Evolutionary conservation across 2,797 vertebrate species (phyloP).

Genomic region (Acrossocheilus fasciatus): DNA sequence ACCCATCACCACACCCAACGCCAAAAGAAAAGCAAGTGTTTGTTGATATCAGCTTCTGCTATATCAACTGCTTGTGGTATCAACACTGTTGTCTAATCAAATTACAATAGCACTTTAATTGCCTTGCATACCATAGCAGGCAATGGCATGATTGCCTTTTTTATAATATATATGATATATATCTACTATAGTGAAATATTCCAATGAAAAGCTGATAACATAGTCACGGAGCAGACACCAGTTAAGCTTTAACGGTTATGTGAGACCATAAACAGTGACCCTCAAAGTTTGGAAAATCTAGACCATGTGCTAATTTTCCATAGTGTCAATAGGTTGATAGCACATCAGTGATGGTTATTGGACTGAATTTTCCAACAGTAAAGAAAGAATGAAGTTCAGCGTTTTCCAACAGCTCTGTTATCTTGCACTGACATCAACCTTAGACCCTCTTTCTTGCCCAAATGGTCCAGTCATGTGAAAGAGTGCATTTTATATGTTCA

Average conservation of each 20-base stretch:
- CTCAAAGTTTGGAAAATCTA: background rate
- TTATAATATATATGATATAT: too few species aligned
- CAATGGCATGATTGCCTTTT: background rate
- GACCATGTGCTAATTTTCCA: background rate
- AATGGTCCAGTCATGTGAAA: background rate
- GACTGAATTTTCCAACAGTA: background rate
- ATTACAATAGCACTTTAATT: constrained; percentile 18
- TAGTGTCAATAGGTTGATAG: background rate
- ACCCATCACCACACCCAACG: background rate
- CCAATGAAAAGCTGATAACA: background rate
- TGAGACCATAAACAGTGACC: background rate
- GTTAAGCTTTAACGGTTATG: background rate
- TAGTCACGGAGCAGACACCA: background rate
- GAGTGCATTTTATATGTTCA: background rate
- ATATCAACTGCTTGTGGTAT: constrained; percentile 68
- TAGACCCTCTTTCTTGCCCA: background rate
- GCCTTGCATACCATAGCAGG: background rate
- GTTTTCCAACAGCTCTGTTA: background rate
- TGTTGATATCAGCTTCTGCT: constrained; percentile 19
- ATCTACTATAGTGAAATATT: background rate
- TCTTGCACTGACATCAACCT: background rate
- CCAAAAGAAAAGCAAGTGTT: background rate
- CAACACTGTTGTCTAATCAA: constrained; percentile 1
- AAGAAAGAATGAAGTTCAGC: background rate
- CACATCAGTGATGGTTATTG: background rate